A percentile compares a stretch with the other conserved stretches of the same genome.
Evolutionary conservation across 2,888 invertebrate species (phyloP).

Genomic region (Nematopogon swammerdamellus): DNA sequence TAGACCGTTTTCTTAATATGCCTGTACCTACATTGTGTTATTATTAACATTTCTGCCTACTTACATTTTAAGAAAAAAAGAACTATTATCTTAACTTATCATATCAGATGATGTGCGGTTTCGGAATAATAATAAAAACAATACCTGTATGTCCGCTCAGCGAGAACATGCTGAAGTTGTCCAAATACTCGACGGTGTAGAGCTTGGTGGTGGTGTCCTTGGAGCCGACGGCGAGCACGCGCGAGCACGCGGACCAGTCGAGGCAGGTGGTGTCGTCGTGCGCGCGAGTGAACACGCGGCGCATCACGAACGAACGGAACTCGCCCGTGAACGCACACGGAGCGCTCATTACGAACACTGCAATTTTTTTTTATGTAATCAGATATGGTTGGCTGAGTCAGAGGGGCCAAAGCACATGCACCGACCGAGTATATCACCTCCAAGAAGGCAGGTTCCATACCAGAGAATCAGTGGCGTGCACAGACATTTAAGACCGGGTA

Average conservation of each 20-base stretch:
- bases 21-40: too few species aligned
- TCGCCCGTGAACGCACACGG: constrained; percentile 78
- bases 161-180: constrained; percentile 72
- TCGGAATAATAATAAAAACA: too few species aligned
- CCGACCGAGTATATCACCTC: constrained; percentile 7
- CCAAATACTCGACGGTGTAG: constrained; percentile 70
- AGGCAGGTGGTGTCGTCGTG: constrained; percentile 82
- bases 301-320: constrained; percentile 85
- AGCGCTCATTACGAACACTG: constrained; percentile 81
- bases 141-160: constrained; percentile 85
- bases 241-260: constrained; percentile 93
- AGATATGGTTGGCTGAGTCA: too few species aligned
- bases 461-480: too few species aligned
- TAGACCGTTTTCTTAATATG: too few species aligned
- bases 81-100: too few species aligned
- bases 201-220: constrained; percentile 87
- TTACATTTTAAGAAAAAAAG: too few species aligned
- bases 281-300: constrained; percentile 77
- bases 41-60: too few species aligned
- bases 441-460: background rate
- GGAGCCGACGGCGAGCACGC: constrained; percentile 83
- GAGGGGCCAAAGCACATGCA: too few species aligned
- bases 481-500: too few species aligned
- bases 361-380: too few species aligned
- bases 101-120: too few species aligned